A percentile compares a stretch with the other conserved stretches of the same genome.
Evolutionary conservation across 2,113 vertebrate genomes (phyloP).

Genomic region (Scomber colias): DNA sequence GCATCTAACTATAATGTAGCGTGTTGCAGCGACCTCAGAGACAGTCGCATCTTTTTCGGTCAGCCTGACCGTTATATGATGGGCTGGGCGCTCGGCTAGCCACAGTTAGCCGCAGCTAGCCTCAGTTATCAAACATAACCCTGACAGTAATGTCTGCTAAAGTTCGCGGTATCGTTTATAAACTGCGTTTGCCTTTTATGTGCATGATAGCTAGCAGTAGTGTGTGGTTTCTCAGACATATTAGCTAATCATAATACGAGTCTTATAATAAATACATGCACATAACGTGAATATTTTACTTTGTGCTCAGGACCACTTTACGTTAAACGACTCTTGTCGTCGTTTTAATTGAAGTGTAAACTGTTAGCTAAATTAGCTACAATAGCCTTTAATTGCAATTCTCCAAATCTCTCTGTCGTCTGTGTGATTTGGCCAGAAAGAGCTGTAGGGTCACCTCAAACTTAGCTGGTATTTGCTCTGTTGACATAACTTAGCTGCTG

Average conservation of each 20-base stretch:
- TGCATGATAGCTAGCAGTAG: not conserved
- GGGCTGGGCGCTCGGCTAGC: constrained; percentile 60
- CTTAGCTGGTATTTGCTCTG: not conserved
- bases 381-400: not conserved
- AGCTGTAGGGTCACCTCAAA: not conserved
- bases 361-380: not conserved
- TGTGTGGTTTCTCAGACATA: not conserved
- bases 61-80: constrained; percentile 14
- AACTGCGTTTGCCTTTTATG: not conserved
- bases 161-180: not conserved
- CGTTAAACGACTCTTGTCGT: too few species aligned
- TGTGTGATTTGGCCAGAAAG: not conserved
- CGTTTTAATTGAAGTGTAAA: not conserved
- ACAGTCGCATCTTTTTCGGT: constrained; percentile 11
- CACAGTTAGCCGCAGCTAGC: constrained; percentile 53
- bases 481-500: not conserved
- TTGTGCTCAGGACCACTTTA: not conserved
- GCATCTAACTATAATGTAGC: not conserved
- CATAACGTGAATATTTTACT: not conserved
- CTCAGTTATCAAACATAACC: not conserved
- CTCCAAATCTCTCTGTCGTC: not conserved
- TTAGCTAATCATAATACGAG: not conserved
- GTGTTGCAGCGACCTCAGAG: not conserved
- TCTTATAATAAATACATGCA: not conserved
- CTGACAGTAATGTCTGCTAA: not conserved